phyloP scores from a whole-genome alignment of 1,140 invertebrate genomes.

The Drosophila ananassae region DNA sequence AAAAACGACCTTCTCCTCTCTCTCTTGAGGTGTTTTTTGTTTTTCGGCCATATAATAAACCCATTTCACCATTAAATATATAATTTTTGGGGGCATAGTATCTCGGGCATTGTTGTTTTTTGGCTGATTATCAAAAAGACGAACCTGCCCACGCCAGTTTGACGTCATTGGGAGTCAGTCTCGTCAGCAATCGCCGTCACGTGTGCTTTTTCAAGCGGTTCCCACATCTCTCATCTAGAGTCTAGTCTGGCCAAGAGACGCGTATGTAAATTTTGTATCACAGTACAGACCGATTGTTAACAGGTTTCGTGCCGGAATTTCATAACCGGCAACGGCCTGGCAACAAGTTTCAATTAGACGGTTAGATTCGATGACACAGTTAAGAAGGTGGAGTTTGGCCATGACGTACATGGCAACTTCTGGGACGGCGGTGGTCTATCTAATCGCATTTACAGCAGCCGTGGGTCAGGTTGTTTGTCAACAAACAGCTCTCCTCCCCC shows the following conservation, averaged over 20 bases:
- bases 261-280: constrained; percentile 37
- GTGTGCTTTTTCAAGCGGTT: constrained; percentile 26
- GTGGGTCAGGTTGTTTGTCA: constrained; percentile 62
- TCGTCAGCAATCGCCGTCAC: constrained; percentile 37
- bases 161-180: constrained; percentile 52
- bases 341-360: constrained; percentile 55
- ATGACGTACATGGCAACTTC: constrained; percentile 56
- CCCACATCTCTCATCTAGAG: constrained; percentile 16
- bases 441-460: constrained; percentile 63
- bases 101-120: constrained; percentile 31
- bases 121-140: constrained; percentile 56
- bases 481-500: constrained; percentile 37
- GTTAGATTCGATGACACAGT: constrained; percentile 38
- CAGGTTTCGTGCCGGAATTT: constrained; percentile 44
- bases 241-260: constrained; percentile 45
- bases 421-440: constrained; percentile 28
- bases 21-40: background rate
- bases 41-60: constrained; percentile 16
- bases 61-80: constrained; percentile 60
- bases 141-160: constrained; percentile 43
- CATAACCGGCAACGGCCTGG: constrained; percentile 52
- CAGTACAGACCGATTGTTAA: constrained; percentile 3
- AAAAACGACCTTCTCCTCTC: constrained; percentile 23
- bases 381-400: constrained; percentile 22
- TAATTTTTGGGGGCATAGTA: constrained; percentile 36